Evolutionary conservation across 1,140 invertebrate genomes (phyloP), one percentile per base, ranked within the genome.

Genomic region (Hylyphantes graminicola): DNA sequence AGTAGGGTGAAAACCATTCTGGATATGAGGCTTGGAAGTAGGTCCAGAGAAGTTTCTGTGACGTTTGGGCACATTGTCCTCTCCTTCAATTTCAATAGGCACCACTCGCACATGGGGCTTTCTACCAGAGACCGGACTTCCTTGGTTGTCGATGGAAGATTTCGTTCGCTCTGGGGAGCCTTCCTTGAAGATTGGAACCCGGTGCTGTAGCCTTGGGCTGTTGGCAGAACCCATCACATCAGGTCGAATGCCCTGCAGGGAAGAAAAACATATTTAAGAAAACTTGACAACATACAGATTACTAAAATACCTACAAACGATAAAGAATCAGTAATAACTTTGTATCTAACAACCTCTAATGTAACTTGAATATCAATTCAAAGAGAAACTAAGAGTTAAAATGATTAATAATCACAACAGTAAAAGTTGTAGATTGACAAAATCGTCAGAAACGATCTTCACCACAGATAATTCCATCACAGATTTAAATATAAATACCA

Each of bases 141-240:
- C 15, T 11, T 19, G 59, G 5, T 13, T 8, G 21, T 65, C 21
- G 35, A 50, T 48, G 9, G 7, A 13, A 8, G 59, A 50, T 11
- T 53, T 59, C 0, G 11, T 7, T 2, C 53, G 64, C 57, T 75
- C 50, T 54, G 61, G 21, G 7, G n/a, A 21, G 17, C 70, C 79
- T n/a, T 80, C 77, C 12, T 73, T 50, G 50, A 85, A 85, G 9
- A 76, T 72, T 13, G 82, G 82, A 2, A 85, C 63, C 53, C 82
- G n/a, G 70, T 85, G 82, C 17, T 85, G 82, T 13, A 85, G 19
- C 12, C 82, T 50, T 7, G 82, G 82, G 61, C 82, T 85, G 53
- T 50, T 55, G 21, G 54, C 48, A 12, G 70, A 74, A 50, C 4
- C 35, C 13, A 53, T 11, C 4, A 72, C 53, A 11, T 48, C 55